A percentile compares a stretch with the other conserved stretches of the same genome.
Evolutionary conservation across 2,888 invertebrate genomes (phyloP).

Genomic region (Synanthedon tipuliformis): DNA sequence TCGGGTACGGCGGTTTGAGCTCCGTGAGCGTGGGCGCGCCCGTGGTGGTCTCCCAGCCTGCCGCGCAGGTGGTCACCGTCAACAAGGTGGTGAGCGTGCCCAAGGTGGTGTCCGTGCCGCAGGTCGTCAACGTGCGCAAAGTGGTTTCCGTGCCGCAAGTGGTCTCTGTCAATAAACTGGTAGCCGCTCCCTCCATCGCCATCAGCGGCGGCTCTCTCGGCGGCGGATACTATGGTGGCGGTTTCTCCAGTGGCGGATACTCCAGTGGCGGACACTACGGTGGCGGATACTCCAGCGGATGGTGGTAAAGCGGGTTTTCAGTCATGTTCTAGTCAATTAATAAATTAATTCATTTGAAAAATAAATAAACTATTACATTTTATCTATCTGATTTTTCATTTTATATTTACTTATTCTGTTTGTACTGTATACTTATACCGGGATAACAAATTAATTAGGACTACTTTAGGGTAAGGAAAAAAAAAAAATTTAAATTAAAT

Average conservation of each 20-base stretch:
- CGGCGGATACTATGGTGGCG: slow-evolving; percentile 4
- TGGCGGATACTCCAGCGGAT: neutral
- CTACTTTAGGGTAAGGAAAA: too few species aligned
- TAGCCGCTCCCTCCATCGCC: slow-evolving; percentile 22
- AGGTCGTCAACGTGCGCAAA: slow-evolving; percentile 30
- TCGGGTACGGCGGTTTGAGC: neutral
- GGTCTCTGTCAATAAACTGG: slow-evolving; percentile 37
- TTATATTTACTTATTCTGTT: too few species aligned
- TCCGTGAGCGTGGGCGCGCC: neutral
- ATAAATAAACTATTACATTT: neutral
- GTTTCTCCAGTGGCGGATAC: slow-evolving; percentile 6
- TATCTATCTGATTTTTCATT: too few species aligned
- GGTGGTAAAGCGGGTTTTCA: neutral
- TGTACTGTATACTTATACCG: too few species aligned
- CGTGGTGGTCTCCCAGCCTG: slow-evolving; percentile 4
- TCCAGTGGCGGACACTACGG: neutral
- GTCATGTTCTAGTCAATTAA: neutral
- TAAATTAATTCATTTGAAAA: neutral
- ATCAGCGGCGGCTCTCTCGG: slow-evolving; percentile 11
- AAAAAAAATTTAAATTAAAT: too few species aligned
- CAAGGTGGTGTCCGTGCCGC: slow-evolving; percentile 25
- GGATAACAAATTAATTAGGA: too few species aligned
- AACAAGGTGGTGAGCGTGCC: slow-evolving; percentile 31
- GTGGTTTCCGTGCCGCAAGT: slow-evolving; percentile 35
- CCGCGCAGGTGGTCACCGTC: slow-evolving; percentile 21